These are phyloP conservation scores for Eurytoma californica DNA, from an alignment of 2,888 invertebrate species.

Conservation along the genomic window DNA sequence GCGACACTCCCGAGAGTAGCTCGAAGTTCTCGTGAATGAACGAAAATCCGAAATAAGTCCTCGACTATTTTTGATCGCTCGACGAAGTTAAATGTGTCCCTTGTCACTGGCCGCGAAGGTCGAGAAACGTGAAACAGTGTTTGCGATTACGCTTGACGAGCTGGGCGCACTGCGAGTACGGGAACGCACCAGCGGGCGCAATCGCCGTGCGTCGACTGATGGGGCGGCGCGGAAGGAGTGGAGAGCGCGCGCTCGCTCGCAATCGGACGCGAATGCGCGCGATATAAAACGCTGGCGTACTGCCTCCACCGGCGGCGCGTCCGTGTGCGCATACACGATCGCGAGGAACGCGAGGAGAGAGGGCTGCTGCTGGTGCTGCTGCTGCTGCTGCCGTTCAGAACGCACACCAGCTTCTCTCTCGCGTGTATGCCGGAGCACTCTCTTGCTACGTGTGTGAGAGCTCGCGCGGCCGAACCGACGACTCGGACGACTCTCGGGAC, in stretches of 20 bases:
- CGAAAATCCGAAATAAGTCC: background rate
- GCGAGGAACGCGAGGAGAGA: conserved; percentile 1
- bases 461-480: conserved; percentile 5
- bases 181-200: conserved; percentile 45
- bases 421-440: conserved; percentile 76
- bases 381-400: conserved; percentile 28
- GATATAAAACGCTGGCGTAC: background rate
- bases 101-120: background rate
- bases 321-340: conserved; percentile 62
- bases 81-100: background rate
- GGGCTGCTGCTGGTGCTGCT: conserved; percentile 27
- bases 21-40: background rate
- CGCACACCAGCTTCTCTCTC: conserved; percentile 80
- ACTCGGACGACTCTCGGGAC: background rate
- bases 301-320: conserved; percentile 28
- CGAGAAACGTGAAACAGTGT: background rate
- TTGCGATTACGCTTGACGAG: background rate
- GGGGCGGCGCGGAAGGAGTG: conserved; percentile 57
- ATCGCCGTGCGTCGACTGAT: conserved; percentile 60
- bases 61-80: background rate
- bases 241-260: conserved; percentile 21
- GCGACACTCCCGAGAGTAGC: conserved; percentile 62
- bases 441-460: conserved; percentile 62
- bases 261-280: conserved; percentile 17
- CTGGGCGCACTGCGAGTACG: conserved; percentile 15